Evolutionary conservation across 2,113 vertebrate genomes (phyloP).

Genomic region (Sterrhoptilus dennistouni): DNA sequence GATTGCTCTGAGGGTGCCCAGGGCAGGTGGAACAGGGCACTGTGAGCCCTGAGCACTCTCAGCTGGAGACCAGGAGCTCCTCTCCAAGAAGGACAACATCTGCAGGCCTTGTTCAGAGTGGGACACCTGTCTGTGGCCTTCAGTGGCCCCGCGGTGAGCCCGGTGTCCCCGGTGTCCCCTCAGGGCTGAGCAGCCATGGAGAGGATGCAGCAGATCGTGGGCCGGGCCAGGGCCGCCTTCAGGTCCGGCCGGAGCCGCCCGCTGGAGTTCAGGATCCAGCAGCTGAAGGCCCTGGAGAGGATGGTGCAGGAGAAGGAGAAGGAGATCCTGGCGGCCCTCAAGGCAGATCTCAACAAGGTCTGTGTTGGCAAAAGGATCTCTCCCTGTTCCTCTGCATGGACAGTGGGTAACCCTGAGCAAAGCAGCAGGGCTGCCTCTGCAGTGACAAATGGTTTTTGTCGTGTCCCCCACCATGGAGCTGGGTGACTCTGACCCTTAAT

Average conservation of each 20-base stretch:
- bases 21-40: fast-evolving
- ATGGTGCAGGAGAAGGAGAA: constrained; percentile 1
- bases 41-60: background rate
- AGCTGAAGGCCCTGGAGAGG: background rate
- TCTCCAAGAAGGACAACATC: background rate
- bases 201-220: background rate
- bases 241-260: background rate
- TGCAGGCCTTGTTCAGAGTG: background rate
- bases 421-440: background rate
- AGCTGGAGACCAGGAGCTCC: fast-evolving
- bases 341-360: background rate
- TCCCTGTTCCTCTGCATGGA: fast-evolving
- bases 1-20: background rate
- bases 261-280: background rate
- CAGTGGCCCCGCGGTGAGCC: fast-evolving
- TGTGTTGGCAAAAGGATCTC: background rate
- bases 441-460: background rate
- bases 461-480: fast-evolving
- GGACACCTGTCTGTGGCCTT: background rate
- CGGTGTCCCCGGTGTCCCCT: background rate
- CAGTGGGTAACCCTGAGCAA: background rate
- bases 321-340: background rate
- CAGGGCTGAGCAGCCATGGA: background rate
- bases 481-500: background rate
- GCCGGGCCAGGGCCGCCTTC: background rate